These are phyloP conservation scores for Polypterus senegalus DNA, from an alignment of 2,113 vertebrate genomes.

Conservation along the genomic window DNA sequence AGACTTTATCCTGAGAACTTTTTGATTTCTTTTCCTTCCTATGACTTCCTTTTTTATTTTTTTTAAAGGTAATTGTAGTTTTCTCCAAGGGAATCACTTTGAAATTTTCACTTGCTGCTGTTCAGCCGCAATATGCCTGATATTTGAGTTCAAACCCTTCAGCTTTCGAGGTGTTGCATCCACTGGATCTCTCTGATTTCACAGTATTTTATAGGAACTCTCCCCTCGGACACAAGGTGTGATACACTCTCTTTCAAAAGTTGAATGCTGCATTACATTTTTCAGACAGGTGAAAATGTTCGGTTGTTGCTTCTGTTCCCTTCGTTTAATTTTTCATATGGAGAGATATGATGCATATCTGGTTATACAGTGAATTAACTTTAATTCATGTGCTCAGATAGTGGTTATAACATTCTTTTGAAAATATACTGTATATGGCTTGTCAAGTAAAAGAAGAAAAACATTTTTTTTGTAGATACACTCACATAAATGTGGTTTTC, in stretches of 20 bases:
- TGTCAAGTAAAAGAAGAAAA: no score
- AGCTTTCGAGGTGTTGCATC: constrained; percentile 35
- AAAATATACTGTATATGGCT: no score
- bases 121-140: constrained; percentile 28
- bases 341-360: no score
- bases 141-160: constrained; percentile 32
- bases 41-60: constrained; percentile 20
- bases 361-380: no score
- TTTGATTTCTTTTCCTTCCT: constrained; percentile 26
- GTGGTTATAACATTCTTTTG: no score
- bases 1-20: constrained; percentile 30
- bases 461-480: no score
- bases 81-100: constrained; percentile 25
- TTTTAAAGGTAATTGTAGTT: constrained; percentile 26
- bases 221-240: constrained; percentile 32
- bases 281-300: not conserved
- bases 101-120: constrained; percentile 30
- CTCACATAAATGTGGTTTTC: no score
- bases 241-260: constrained; percentile 28
- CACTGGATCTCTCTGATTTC: constrained; percentile 18
- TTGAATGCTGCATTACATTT: constrained; percentile 30
- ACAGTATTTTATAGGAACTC: constrained; percentile 21
- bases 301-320: no score
- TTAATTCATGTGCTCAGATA: no score
- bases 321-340: no score